Evolutionary conservation across 2,113 vertebrate genomes (phyloP), one percentile per base, ranked within the genome.

Genomic region (Zootoca vivipara): DNA sequence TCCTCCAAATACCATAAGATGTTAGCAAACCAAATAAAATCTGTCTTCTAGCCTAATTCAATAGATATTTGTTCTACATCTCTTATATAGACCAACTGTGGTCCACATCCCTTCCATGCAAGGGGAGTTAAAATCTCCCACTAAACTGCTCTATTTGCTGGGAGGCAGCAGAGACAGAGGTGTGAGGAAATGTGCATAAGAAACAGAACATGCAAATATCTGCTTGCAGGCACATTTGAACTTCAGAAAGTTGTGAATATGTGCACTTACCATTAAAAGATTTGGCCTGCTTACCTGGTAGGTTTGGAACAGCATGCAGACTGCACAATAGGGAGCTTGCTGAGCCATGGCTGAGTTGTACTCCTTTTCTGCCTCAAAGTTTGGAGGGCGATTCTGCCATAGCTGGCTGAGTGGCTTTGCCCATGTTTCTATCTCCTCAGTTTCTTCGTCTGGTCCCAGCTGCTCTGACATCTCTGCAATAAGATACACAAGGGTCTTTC

Each of bases 241-340:
- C 56, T 79, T 79, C 0, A 56, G 8, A n/a, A 7, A 42, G 42
- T 46, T 46, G 30, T 20, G 78, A 62, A 80, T 10, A 15, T 8
- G 30, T 10, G 52, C 20, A 56, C 42, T 56, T 56, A 9, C 22
- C 22, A 40, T 4, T 35, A 56, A 78, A 70, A 24, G 2, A 69
- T 56, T 73, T 78, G 77, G 33, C 7, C 92, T 85, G 90, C 98
- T 95, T 97, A 98, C 98, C 89, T 98, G 96, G 78, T 99, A 97
- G 0, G 97, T 97, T 95, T 98, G 97, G 95, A 99, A 99, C 38
- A 99, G 97, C 95, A 98, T 96, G 91, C 99, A 99, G 72, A 99
- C 97, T 7, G 98, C 97, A 80, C 99, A 99, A 95, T 98, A 98
- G 0, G 99, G 99, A 3, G 98, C 92, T 94, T 97, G 97, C 89